Base-by-base conservation (phyloP, 1,140 invertebrate species). In the Drosophila leontia region DNA sequence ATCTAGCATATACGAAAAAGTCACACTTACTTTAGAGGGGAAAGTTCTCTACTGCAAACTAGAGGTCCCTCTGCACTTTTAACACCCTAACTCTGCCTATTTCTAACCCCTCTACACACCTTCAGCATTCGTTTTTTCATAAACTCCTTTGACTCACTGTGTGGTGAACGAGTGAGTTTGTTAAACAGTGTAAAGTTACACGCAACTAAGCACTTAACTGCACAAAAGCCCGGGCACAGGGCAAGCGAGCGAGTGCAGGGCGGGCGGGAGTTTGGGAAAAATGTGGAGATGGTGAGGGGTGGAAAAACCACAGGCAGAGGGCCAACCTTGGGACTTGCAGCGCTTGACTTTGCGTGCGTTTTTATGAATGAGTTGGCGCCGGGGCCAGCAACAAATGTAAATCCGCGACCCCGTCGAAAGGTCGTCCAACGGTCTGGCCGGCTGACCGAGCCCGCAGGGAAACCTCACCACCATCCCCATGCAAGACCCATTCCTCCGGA, bases 181-280 rank as follows among this genome's bases (percentile, higher is more conserved):
- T 88, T 87, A 80, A 87, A 90, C 80, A 88, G 84, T 87, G 80
- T 84, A 87, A 87, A 87, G 84, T 87, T 87, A 84, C 84, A 87
- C 84, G 84, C 84, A 87, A 84, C 84, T 88, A 87, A 87, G 84
- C 84, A 88, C 84, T 88, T 87, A 87, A 87, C 84, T 88, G 84
- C 84, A 87, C 75, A 88, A 88, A 87, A 83, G 76, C 83, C 63
- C 50, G 45, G 48, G 75, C 58, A 69, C 57, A 23, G 29, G 53
- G 29, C 29, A 11, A 53, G 32, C 29, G n/a, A 53, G 50, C 17
- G 44, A 11, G 35, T 39, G 60, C 23, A 60, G 29, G 37, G 26
- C 13, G 34, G 35, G 29, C 32, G 32, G 32, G 50, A 35, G 50
- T 7, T 11, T 12, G 32, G 37, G 9, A 34, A 17, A 19, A 7